phyloP scores from a whole-genome alignment of 2,797 vertebrate genomes.

The Poecile montanus region DNA sequence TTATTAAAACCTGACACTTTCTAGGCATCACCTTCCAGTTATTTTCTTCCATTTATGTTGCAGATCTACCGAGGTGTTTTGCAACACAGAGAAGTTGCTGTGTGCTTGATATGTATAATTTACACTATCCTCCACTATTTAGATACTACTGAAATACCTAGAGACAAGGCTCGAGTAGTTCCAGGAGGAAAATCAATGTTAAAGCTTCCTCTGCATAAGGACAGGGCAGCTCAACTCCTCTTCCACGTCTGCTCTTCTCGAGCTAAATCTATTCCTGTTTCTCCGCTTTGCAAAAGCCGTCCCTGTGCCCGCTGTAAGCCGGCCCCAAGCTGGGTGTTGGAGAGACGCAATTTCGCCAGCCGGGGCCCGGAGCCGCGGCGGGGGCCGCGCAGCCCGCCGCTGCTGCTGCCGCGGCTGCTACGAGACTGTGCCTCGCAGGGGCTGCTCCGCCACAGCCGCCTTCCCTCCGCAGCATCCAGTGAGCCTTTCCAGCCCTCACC shows the following conservation, averaged over 20 bases:
- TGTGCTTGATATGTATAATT: accelerated
- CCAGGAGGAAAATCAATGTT: not conserved
- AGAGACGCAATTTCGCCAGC: accelerated
- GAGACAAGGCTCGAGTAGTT: not conserved
- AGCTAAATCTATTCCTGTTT: too few species aligned
- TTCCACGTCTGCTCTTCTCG: accelerated
- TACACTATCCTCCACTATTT: too few species aligned
- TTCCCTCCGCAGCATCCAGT: not conserved
- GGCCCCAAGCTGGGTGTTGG: accelerated
- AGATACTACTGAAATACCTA: not conserved
- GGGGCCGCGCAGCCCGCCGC: not conserved
- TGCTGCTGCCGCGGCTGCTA: not conserved
- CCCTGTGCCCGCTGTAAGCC: accelerated
- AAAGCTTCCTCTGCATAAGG: not conserved
- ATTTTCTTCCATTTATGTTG: accelerated
- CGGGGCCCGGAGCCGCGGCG: not conserved
- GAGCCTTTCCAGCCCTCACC: not conserved
- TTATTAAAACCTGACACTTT: not conserved
- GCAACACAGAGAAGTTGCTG: not conserved
- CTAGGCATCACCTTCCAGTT: not conserved
- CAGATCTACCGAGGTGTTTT: not conserved
- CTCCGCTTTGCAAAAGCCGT: not conserved
- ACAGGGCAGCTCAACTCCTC: not conserved
- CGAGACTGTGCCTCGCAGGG: not conserved
- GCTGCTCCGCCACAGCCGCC: not conserved